A percentile compares a stretch with the other conserved stretches of the same genome.
phyloP scores from a whole-genome alignment of 2,888 invertebrate species.

The Bursaphelenchus okinawaensis region DNA sequence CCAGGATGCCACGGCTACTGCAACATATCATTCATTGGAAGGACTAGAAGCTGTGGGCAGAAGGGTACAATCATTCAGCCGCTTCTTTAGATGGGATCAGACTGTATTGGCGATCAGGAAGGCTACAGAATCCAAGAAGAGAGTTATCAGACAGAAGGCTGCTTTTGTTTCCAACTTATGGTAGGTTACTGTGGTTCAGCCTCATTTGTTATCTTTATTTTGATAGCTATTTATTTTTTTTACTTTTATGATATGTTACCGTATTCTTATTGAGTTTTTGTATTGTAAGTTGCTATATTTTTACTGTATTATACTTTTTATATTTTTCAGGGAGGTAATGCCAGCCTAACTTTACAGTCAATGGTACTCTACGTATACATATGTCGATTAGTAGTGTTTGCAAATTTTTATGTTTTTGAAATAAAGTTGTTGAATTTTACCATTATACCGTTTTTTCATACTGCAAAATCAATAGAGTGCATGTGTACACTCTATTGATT shows the following conservation, averaged over 20 bases:
- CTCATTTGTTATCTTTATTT: no score
- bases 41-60: conserved; percentile 12
- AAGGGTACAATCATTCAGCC: background rate
- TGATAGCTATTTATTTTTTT: no score
- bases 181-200: conserved; percentile 26
- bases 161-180: conserved; percentile 27
- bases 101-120: conserved; percentile 13
- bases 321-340: background rate
- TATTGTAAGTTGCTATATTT: background rate
- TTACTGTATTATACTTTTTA: background rate
- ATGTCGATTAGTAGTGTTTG: no score
- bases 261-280: no score
- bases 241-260: no score
- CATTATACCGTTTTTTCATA: no score
- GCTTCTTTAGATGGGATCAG: conserved; percentile 6
- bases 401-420: background rate
- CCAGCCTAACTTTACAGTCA: background rate
- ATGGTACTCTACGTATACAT: background rate
- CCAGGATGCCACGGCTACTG: background rate
- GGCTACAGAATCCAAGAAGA: conserved; percentile 21
- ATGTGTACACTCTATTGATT: no score
- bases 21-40: background rate
- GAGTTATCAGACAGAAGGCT: conserved; percentile 22
- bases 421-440: background rate
- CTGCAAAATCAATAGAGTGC: no score